Base-by-base conservation (phyloP, 2,113 vertebrate genomes). In the Leucopsar rothschildi region DNA sequence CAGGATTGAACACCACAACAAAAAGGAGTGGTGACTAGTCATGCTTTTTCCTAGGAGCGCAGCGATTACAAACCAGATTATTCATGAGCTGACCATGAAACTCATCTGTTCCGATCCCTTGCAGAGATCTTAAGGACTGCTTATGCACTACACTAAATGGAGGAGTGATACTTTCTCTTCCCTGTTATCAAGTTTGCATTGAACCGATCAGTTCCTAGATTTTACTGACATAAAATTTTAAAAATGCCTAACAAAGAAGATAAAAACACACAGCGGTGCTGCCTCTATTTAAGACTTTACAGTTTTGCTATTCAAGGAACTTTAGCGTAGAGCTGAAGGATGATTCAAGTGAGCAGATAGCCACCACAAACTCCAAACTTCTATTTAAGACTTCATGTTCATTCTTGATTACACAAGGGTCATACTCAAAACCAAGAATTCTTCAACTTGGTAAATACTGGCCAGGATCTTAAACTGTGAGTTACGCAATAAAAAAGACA, bases 281-380 rank as follows among this genome's bases (percentile, higher is more conserved):
- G 27, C 24, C n/a, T 70, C 59, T 45, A 2, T 11, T 39, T 27
- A 73, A 72, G 55, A 14, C 25, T 70, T n/a, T n/a, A 42, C 37
- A 40, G 45, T 61, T 93, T 23, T 50, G 23, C 68, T 55, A 11
- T 56, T 77, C 69, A 76, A 65, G 45, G 53, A 72, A 37, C 22
- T 29, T 45, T 6, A 71, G 8, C 0, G 0, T 5, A 59, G 21
- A 75, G n/a, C 50, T 39, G 33, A 72, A 49, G 53, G 22, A 60
- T 28, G 59, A 85, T 29, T 75, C 39, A 82, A 68, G 29, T 12
- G 27, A 92, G 68, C 0, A 3, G 15, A 25, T 21, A 15, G 21
- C 29, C 44, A 70, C 9, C 22, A 64, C 5, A 66, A 16, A 68
- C 23, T 68, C 17, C 35, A 20, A 63, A 60, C 33, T 84, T 64